A percentile compares a stretch with the other conserved stretches of the same genome.
phyloP scores from a whole-genome alignment of 2,797 vertebrate genomes.

The Paramormyrops hopkinsi region DNA sequence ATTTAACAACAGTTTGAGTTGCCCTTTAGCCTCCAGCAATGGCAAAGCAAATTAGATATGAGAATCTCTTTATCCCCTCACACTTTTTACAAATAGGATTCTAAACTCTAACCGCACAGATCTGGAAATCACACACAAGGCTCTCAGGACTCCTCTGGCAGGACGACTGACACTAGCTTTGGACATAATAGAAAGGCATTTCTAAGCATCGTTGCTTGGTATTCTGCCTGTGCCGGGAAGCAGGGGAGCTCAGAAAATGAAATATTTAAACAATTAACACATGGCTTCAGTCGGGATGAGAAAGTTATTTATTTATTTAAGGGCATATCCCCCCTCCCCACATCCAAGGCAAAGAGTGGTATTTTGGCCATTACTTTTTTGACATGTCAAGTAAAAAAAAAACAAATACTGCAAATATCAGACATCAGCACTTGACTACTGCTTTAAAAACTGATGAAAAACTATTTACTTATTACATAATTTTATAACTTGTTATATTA shows the following conservation, averaged over 20 bases:
- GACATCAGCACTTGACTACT: not conserved
- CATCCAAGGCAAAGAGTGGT: not conserved
- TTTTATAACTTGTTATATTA: not conserved
- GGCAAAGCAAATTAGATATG: not conserved
- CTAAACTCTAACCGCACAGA: not conserved
- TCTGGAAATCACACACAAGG: not conserved
- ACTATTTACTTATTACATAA: not conserved
- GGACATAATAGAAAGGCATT: constrained; percentile 19
- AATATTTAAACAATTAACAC: constrained; percentile 21
- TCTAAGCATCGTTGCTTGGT: constrained; percentile 13
- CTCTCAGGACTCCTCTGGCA: constrained; percentile 3
- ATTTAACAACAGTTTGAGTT: not conserved
- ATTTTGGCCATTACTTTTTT: not conserved
- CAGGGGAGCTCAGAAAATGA: constrained; percentile 14
- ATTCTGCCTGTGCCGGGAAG: constrained; percentile 9
- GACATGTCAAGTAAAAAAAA: not conserved
- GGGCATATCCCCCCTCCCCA: not conserved
- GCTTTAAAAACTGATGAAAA: not conserved
- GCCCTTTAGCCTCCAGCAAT: not conserved
- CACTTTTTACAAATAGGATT: not conserved
- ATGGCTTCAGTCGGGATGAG: not conserved
- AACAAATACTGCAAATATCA: not conserved
- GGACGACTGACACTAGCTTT: not conserved
- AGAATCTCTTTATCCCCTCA: not conserved
- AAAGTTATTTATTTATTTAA: constrained; percentile 19